phyloP scores from a whole-genome alignment of 1,140 invertebrate genomes.

The Bombyx mori region ASM3026992v2 NC_085110.1:6860001-6860500 shows the following conservation, averaged over 20 bases:
- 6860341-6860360: slow-evolving; percentile 63
- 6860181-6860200: slow-evolving; percentile 64
- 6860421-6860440: slow-evolving; percentile 67
- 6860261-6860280: slow-evolving; percentile 70
- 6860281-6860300: slow-evolving; percentile 71
- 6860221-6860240: slow-evolving; percentile 61
- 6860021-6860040: slow-evolving; percentile 35
- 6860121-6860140: slow-evolving; percentile 56
- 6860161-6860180: slow-evolving; percentile 63
- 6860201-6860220: slow-evolving; percentile 58
- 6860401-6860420: slow-evolving; percentile 64
- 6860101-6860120: slow-evolving; percentile 39
- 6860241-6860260: slow-evolving; percentile 71
- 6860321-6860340: slow-evolving; percentile 68
- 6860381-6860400: slow-evolving; percentile 65
- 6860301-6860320: slow-evolving; percentile 71
- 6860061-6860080: slow-evolving; percentile 17
- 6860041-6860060: slow-evolving; percentile 30
- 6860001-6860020: slow-evolving; percentile 36
- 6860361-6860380: slow-evolving; percentile 70
- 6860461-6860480: slow-evolving; percentile 65
- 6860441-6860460: slow-evolving; percentile 64
- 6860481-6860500: slow-evolving; percentile 64
- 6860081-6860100: slow-evolving; percentile 47
- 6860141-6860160: slow-evolving; percentile 60